Conservation (phyloP, 2,797 vertebrate genomes). For the Aphelocoma californica region DNA sequence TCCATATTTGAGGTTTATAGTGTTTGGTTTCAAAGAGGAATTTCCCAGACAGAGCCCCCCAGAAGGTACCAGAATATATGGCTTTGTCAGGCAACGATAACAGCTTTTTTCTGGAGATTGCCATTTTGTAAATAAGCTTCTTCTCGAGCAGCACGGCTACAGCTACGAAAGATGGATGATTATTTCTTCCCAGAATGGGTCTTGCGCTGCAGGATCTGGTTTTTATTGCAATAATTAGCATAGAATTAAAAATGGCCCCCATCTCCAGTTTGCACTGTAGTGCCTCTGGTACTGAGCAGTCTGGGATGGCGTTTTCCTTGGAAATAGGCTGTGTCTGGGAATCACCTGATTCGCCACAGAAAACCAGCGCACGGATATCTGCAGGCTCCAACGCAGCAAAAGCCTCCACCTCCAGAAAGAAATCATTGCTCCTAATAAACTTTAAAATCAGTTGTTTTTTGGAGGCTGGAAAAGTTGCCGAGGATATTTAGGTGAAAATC, state of each 20-base stretch:
- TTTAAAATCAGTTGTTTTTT: neutral
- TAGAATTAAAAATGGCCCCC: constrained; percentile 40
- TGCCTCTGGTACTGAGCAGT: neutral
- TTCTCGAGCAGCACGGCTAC: neutral
- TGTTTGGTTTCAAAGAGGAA: neutral
- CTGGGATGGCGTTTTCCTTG: neutral
- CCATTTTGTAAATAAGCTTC: constrained; percentile 43
- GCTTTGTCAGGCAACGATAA: neutral
- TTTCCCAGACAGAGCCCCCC: neutral
- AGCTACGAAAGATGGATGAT: constrained; percentile 44
- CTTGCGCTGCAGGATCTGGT: constrained; percentile 24
- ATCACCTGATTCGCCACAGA: neutral
- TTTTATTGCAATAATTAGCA: constrained; percentile 45
- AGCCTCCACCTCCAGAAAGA: neutral
- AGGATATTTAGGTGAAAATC: neutral
- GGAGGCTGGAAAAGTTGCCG: neutral
- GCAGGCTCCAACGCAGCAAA: neutral
- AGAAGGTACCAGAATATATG: neutral
- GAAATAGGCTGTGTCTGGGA: neutral
- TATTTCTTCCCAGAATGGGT: neutral
- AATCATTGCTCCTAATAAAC: neutral
- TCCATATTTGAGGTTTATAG: neutral
- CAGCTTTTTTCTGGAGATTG: neutral
- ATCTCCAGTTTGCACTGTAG: neutral
- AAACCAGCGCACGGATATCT: neutral